Conservation (phyloP, 2,888 invertebrate species). For the Dynastes tityus region DNA sequence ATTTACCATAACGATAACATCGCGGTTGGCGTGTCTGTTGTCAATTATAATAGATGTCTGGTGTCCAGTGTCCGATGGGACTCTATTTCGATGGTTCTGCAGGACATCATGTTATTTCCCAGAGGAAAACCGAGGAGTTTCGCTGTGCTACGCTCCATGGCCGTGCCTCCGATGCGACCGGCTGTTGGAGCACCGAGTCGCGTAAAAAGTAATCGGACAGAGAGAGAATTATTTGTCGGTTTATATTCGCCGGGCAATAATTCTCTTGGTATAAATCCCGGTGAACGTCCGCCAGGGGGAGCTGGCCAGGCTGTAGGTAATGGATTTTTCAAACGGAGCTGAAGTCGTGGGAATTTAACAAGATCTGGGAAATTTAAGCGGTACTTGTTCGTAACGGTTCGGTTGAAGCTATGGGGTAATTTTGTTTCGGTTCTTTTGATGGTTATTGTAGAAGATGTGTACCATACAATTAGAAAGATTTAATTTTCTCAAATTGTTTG, state of each 20-base stretch:
- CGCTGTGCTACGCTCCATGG: not conserved
- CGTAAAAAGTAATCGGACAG: conserved; percentile 35
- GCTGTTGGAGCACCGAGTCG: not conserved
- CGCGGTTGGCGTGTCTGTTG: conserved; percentile 59
- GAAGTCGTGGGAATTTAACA: conserved; percentile 33
- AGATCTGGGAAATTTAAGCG: not conserved
- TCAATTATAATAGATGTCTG: conserved; percentile 64
- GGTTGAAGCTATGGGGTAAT: too few species aligned
- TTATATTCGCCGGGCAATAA: conserved; percentile 38
- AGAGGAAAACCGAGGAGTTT: conserved; percentile 53
- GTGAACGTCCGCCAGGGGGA: not conserved
- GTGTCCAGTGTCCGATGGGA: conserved; percentile 59
- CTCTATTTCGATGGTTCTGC: conserved; percentile 64
- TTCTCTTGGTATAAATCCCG: conserved; percentile 32
- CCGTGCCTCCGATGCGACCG: conserved; percentile 1
- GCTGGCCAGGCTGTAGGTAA: not conserved
- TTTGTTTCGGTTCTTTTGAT: too few species aligned
- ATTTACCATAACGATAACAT: conserved; percentile 58
- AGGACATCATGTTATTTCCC: conserved; percentile 68
- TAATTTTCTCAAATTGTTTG: too few species aligned
- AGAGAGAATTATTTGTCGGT: conserved; percentile 40
- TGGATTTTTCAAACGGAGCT: conserved; percentile 27
- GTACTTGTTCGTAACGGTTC: not conserved
- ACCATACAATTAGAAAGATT: too few species aligned
- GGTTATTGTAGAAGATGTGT: too few species aligned